Conservation (phyloP, 2,113 vertebrate species). For the Ifrita kowaldi region DNA sequence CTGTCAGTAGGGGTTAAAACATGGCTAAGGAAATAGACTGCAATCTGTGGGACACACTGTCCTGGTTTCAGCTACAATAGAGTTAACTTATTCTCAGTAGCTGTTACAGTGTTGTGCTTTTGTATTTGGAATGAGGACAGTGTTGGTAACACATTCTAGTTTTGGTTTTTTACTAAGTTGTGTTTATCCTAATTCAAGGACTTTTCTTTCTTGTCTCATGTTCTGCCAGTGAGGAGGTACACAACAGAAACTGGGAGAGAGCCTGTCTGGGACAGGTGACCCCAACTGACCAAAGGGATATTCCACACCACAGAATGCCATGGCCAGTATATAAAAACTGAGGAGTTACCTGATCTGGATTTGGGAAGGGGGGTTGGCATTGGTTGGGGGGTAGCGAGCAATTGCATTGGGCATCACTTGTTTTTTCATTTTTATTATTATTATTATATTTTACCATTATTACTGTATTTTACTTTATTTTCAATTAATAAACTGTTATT, state of each 20-base stretch:
- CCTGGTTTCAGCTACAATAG: not conserved
- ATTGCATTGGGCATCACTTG: not conserved
- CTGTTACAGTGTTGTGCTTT: not conserved
- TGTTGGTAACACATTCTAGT: not conserved
- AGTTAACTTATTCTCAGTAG: not conserved
- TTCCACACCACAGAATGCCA: not conserved
- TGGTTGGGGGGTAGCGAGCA: not conserved
- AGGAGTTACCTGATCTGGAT: not conserved
- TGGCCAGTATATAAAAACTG: not conserved
- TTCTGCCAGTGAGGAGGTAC: not conserved
- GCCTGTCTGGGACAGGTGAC: not conserved
- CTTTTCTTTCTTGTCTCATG: not conserved
- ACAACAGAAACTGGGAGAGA: not conserved
- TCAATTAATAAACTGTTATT: not conserved
- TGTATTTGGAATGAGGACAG: not conserved
- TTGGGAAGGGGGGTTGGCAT: not conserved
- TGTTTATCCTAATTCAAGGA: not conserved
- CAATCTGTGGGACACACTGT: not conserved
- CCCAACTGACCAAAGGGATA: not conserved
- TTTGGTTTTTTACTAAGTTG: not conserved
- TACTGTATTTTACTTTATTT: not conserved
- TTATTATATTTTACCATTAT: not conserved
- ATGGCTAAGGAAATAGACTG: not conserved
- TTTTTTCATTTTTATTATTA: not conserved
- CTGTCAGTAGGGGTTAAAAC: not conserved